A percentile compares a stretch with the other conserved stretches of the same genome.
phyloP scores from a whole-genome alignment of 2,797 vertebrate genomes.

The Peromyscus nudipes region DNA sequence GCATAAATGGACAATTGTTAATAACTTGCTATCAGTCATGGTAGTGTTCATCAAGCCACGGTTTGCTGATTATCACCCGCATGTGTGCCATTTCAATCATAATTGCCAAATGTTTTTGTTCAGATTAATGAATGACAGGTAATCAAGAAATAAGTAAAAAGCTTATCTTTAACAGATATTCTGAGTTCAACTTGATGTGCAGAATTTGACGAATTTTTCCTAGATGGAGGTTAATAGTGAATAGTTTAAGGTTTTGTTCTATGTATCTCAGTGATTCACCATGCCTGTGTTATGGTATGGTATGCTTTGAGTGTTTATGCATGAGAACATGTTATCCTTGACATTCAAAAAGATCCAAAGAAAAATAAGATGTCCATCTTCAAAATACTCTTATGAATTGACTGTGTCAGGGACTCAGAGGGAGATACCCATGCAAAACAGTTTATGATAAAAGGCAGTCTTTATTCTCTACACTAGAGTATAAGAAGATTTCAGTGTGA shows the following conservation, averaged over 20 bases:
- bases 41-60: not conserved
- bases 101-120: not conserved
- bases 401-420: not conserved
- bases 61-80: not conserved
- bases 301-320: not conserved
- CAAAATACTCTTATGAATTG: not conserved
- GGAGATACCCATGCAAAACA: not conserved
- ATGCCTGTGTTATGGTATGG: not conserved
- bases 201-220: not conserved
- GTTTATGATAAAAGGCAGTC: not conserved
- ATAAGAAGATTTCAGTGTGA: not conserved
- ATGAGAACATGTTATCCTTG: not conserved
- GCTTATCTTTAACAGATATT: not conserved
- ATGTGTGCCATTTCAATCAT: not conserved
- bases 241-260: not conserved
- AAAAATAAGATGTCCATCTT: not conserved
- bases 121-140: not conserved
- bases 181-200: not conserved
- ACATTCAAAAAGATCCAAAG: not conserved
- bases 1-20: not conserved
- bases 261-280: not conserved
- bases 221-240: not conserved
- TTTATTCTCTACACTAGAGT: not conserved
- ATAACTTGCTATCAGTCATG: not conserved
- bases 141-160: not conserved